A percentile compares a stretch with the other conserved stretches of the same genome.
Evolutionary conservation across 2,113 vertebrate genomes (phyloP).

Genomic region (Phaetusa simplex): DNA sequence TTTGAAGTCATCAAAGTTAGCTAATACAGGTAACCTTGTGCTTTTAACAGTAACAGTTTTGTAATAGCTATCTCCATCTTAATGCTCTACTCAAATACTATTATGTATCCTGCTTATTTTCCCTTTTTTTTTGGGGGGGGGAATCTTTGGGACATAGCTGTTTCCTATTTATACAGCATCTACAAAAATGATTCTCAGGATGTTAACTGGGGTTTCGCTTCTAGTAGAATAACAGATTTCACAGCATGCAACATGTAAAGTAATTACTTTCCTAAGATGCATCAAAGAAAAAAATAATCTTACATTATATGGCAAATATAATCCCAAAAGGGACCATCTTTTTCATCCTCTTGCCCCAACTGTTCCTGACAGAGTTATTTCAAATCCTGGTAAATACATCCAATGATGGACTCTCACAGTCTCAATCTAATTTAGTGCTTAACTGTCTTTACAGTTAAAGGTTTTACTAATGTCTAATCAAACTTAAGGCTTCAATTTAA

Average conservation of each 20-base stretch:
- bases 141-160: neutral
- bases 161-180: neutral
- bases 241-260: neutral
- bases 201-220: neutral
- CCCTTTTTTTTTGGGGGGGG: neutral
- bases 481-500: constrained; percentile 3
- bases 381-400: neutral
- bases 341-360: neutral
- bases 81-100: neutral
- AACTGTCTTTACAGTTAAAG: constrained; percentile 2
- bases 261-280: neutral
- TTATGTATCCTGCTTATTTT: neutral
- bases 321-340: neutral
- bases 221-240: neutral
- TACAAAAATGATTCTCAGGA: neutral
- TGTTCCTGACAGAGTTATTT: neutral
- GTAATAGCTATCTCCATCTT: neutral
- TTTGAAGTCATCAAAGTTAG: neutral
- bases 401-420: neutral
- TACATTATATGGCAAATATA: neutral
- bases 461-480: constrained; percentile 8
- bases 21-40: neutral
- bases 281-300: neutral
- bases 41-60: neutral
- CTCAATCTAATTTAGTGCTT: neutral